phyloP scores from a whole-genome alignment of 2,888 invertebrate genomes.

The Rosalia funebris region DNA sequence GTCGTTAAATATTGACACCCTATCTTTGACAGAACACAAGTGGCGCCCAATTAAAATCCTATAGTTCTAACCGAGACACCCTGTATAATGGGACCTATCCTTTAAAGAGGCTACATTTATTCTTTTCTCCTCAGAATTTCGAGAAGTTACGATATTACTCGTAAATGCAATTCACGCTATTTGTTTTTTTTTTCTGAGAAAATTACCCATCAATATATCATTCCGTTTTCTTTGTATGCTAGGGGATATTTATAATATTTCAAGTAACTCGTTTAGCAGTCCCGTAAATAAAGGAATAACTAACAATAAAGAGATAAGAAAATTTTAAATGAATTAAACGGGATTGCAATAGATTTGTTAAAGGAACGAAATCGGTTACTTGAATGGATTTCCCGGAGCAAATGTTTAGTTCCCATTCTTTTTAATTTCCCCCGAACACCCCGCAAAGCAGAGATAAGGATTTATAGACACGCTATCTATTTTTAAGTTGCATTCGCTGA shows the following conservation, averaged over 20 bases:
- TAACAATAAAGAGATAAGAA: slow-evolving; percentile 16
- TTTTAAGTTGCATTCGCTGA: slow-evolving; percentile 27
- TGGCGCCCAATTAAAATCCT: too few species aligned
- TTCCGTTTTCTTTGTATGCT: not conserved
- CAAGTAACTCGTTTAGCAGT: slow-evolving; percentile 2
- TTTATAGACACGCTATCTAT: slow-evolving; percentile 42
- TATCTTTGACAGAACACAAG: too few species aligned
- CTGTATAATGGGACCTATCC: too few species aligned
- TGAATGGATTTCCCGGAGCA: slow-evolving; percentile 14
- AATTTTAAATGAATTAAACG: slow-evolving; percentile 22
- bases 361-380: slow-evolving; percentile 3
- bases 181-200: not conserved
- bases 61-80: too few species aligned
- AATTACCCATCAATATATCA: not conserved
- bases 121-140: too few species aligned
- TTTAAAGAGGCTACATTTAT: too few species aligned
- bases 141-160: too few species aligned
- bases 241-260: not conserved
- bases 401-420: slow-evolving; percentile 40
- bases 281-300: slow-evolving; percentile 11
- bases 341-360: slow-evolving; percentile 11
- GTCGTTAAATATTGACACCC: too few species aligned
- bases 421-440: slow-evolving; percentile 38
- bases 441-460: slow-evolving; percentile 36
- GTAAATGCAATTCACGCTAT: too few species aligned